Evolutionary conservation across 2,113 vertebrate species (phyloP), one percentile per base, ranked within the genome.

Genomic region (Oncorhynchus nerka): DNA sequence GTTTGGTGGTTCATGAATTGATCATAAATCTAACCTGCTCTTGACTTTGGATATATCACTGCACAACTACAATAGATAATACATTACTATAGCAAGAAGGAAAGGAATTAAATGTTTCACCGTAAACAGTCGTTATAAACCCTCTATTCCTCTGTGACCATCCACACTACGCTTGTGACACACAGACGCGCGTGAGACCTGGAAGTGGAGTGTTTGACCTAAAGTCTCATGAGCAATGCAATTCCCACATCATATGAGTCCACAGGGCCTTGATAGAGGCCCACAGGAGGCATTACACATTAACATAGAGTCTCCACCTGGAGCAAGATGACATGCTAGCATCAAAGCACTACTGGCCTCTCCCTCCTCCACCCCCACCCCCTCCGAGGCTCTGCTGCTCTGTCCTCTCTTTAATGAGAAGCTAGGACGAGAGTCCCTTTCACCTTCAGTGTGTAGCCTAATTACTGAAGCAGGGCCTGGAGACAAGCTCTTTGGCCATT

Each of bases 401-500:
- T 45, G 24, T 80, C 70, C 71, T 28, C 86, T 87, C 82, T 82
- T 9, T 62, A 77, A 69, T 81, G 45, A 81, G 71, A 65, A 70
- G 71, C 76, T 75, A 26, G n/a, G 24, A 39, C 65, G 57, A 62
- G 34, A 79, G 78, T 85, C 81, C 78, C 73, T 89, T 62, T 88
- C 87, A 90, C 86, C 87, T 87, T 87, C 82, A 84, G 70, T 81
- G 70, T 80, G 84, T 83, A 77, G 72, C 84, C 74, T 88, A 81
- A 88, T 90, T 87, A 83, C 81, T 85, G 76, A 80, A 81, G 39
- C 82, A 78, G 57, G 59, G 74, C 82, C 81, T 61, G 26, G 39
- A 84, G 84, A 82, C 66, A 84, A 45, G 39, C 39, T 45, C 79
- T 78, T 72, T 71, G 69, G 5, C 66, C 68, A 13, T 66, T 55